Evolutionary conservation across 2,888 invertebrate genomes (phyloP), one percentile per base, ranked within the genome.

Genomic region (Apantesis nais): DNA sequence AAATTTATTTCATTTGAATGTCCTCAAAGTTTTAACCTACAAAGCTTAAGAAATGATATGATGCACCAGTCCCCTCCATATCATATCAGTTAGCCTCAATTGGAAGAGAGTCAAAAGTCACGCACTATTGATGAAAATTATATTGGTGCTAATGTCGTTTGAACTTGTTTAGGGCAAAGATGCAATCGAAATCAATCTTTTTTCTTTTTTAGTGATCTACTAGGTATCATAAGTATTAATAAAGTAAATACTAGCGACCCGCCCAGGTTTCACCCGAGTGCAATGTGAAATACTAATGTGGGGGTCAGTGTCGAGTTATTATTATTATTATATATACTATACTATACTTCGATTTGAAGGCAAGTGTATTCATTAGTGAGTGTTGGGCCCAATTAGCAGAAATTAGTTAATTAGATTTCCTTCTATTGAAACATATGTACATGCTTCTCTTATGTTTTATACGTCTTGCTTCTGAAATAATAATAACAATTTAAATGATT

Each of bases 91-190:
- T 72, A 66, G 62, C 44, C 67, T 64, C 68, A 73, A 70, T 73
- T 69, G 60, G 22, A 66, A 48, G 66, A 66, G 62, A 69, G 69
- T 73, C 72, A 73, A 62, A 73, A 39, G 69, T 67, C 72, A 70
- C 14, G 72, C 64, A 64, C 69, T 64, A 64, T 60, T 67, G 63
- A 73, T 66, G 31, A 55, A 37, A 25, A 58, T 61, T 73, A 73
- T 64, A 73, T 64, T 70, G 39, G 34, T 70, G 31, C 61, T 39
- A 72, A 66, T 64, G 58, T 25, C 61, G 61, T 64, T 66, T 70
- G 64, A 67, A 34, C 41, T 19, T 29, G 44, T 25, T 58, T 52
- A 41, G 65, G 66, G 41, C 66, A 52, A 5, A 14, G 37, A 48
- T 25, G 31, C 48, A 65, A 48, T 39, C 48, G 3, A 44, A 68